Evolutionary conservation across 1,140 invertebrate species (phyloP).

Genomic region (Drosophila santomea): DNA sequence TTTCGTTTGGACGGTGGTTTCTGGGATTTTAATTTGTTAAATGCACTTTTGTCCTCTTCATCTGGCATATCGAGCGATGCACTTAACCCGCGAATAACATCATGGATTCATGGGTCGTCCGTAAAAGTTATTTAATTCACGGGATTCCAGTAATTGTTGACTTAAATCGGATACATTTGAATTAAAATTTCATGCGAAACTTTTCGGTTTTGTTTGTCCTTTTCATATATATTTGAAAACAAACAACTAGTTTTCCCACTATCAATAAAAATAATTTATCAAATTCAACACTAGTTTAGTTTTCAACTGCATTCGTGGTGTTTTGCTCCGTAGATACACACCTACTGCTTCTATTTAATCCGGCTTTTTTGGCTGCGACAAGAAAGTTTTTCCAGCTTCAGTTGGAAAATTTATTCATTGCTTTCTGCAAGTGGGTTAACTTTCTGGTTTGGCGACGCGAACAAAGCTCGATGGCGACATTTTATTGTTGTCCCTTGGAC

Average conservation of each 20-base stretch:
- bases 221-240: neutral
- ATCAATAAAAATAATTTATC: neutral
- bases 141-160: conserved; percentile 12
- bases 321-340: neutral
- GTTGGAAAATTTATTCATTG: conserved; percentile 58
- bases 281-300: neutral
- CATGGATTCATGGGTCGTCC: neutral
- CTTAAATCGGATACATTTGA: conserved; percentile 8
- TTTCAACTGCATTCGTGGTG: neutral
- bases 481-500: conserved; percentile 36
- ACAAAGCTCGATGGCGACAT: conserved; percentile 52
- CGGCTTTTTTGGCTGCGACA: conserved; percentile 21
- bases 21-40: conserved; percentile 79
- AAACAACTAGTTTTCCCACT: too few relatives aligned
- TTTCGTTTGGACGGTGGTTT: conserved; percentile 44
- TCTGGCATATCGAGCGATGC: conserved; percentile 38
- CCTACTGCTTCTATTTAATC: conserved; percentile 14
- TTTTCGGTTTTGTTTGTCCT: neutral
- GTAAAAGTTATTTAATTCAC: conserved; percentile 12
- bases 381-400: conserved; percentile 28
- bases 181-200: neutral
- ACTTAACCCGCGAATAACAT: conserved; percentile 35
- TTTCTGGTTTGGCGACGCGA: conserved; percentile 33
- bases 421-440: conserved; percentile 66
- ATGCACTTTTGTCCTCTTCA: conserved; percentile 70